Conservation (phyloP, 2,888 invertebrate genomes). For the Polyploca ridens region DNA sequence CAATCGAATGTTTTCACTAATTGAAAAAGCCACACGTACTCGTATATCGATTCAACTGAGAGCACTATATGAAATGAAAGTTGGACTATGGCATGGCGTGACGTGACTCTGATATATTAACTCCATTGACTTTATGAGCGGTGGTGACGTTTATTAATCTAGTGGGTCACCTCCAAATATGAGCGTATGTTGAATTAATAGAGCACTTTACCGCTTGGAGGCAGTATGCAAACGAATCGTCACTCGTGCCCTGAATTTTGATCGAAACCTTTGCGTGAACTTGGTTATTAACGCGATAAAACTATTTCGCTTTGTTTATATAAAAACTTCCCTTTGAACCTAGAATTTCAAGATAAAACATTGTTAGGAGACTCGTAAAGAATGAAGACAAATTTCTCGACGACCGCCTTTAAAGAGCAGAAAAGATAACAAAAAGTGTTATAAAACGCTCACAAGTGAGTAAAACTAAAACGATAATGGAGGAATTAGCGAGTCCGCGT, state of each 20-base stretch:
- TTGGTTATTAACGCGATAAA: background rate
- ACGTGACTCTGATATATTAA: slow-evolving; percentile 77
- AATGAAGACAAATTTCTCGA: slow-evolving; percentile 25
- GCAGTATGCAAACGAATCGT: slow-evolving; percentile 48
- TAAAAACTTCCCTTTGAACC: background rate
- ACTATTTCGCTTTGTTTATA: background rate
- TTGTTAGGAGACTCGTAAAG: slow-evolving; percentile 19
- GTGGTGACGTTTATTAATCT: slow-evolving; percentile 77
- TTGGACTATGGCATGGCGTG: slow-evolving; percentile 61
- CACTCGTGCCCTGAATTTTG: background rate
- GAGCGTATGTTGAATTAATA: slow-evolving; percentile 62
- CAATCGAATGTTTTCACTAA: slow-evolving; percentile 82
- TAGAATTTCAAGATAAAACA: slow-evolving; percentile 14
- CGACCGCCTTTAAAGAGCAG: slow-evolving; percentile 22
- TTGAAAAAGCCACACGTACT: slow-evolving; percentile 74
- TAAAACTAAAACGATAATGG: slow-evolving; percentile 75
- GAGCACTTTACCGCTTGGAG: slow-evolving; percentile 49
- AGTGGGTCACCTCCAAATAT: slow-evolving; percentile 60
- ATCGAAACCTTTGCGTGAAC: background rate
- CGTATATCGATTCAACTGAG: slow-evolving; percentile 68
- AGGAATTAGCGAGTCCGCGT: slow-evolving; percentile 78
- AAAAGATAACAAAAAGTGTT: slow-evolving; percentile 42
- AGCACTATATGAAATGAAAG: slow-evolving; percentile 83
- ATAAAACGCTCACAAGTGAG: slow-evolving; percentile 51
- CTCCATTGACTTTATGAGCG: slow-evolving; percentile 76